Evolutionary conservation across 2,888 invertebrate species (phyloP), one percentile per base, ranked within the genome.

Genomic region (Stomorhina lunata): DNA sequence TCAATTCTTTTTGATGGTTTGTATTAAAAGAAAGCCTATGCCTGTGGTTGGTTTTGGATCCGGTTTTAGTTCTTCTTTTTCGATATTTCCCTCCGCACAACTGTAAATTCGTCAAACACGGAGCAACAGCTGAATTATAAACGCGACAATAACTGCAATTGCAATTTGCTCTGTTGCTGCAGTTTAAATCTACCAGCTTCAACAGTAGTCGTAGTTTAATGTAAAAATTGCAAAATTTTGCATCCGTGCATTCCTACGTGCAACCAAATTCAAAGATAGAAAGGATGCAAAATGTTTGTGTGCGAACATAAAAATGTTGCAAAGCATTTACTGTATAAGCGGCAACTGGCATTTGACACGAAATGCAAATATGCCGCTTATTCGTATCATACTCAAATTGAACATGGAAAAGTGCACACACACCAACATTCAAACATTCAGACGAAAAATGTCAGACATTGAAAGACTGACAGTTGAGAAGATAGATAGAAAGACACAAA

Each of bases 331-430:
- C 34, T 32, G 27, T 4, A 66, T n/a, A 59, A 82, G 84, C 80
- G 66, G 72, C 76, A 82, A 84, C 83, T 79, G 83, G 79, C 82
- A 83, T 83, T 85, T 84, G 81, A 84, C 83, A 84, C 81, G 84
- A 80, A 80, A 83, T 83, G 78, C 76, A 78, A 80, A 80, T 82
- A 77, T 45, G 57, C 75, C 55, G 78, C 81, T 79, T 69, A 81
- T 75, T 79, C 73, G 73, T 68, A 68, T 77, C 63, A 81, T 69
- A 66, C 53, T 71, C 65, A 72, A 65, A 77, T 45, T 66, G 17
- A 50, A 76, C n/a, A 27, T 37, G 12, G 50, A 59, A 59, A 61
- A 20, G 55, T 10, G 66, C 55, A 73, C 59, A 65, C 75, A 57
- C 37, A 55, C 53, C 66, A 9, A 68, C 59, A 69, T 20, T 15